Conservation (phyloP, 2,888 invertebrate genomes). For the Macrostomum cliftonense region DNA sequence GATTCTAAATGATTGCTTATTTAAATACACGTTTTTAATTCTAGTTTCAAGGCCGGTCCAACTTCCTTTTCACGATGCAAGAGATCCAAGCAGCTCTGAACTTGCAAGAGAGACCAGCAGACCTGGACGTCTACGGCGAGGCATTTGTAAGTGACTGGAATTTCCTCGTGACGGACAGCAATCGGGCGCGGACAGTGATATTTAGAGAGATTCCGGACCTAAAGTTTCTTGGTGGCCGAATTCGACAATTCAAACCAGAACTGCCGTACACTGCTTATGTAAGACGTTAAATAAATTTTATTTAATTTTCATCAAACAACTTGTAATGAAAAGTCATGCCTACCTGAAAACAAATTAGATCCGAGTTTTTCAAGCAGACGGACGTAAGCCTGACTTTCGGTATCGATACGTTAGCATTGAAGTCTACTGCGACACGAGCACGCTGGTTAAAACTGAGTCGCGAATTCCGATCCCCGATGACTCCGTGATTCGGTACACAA, state of each 20-base stretch:
- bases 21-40: too few relatives aligned
- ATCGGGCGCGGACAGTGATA: conserved; percentile 65
- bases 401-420: too few relatives aligned
- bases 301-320: too few relatives aligned
- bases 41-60: conserved; percentile 68
- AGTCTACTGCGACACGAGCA: too few relatives aligned
- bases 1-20: too few relatives aligned
- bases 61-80: conserved; percentile 64
- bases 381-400: too few relatives aligned
- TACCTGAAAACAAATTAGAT: too few relatives aligned
- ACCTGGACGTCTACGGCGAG: conserved; percentile 28
- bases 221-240: conserved; percentile 65
- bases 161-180: conserved; percentile 38
- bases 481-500: too few relatives aligned
- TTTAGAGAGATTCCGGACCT: conserved; percentile 67
- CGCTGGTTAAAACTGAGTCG: too few relatives aligned
- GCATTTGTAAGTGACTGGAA: conserved; percentile 34
- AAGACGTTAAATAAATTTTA: conserved; percentile 32
- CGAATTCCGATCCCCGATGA: too few relatives aligned
- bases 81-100: conserved; percentile 44
- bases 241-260: conserved; percentile 80
- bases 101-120: conserved; percentile 12
- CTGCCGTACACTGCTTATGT: conserved; percentile 73
- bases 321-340: too few relatives aligned
- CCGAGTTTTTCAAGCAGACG: too few relatives aligned